Percentiles rank a stretch among this genome's conserved stretches.
phyloP scores from a whole-genome alignment of 2,113 vertebrate species.

The Thermophis baileyi region DNA sequence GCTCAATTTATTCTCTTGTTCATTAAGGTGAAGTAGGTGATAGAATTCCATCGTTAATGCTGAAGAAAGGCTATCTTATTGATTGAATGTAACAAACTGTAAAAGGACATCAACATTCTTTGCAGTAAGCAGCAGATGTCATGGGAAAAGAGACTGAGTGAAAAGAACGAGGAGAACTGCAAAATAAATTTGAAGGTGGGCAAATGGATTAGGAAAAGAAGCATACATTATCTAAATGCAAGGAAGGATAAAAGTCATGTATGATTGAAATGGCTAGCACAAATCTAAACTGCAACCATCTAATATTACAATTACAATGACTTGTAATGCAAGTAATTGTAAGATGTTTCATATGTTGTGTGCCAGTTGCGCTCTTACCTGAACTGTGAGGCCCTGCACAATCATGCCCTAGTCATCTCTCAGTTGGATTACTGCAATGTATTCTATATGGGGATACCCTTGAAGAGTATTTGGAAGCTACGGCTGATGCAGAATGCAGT shows the following conservation, averaged over 20 bases:
- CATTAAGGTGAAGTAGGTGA: background rate
- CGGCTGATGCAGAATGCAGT: too few relatives aligned
- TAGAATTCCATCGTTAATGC: background rate
- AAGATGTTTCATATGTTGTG: too few relatives aligned
- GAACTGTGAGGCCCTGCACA: background rate
- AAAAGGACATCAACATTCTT: background rate
- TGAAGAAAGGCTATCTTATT: background rate
- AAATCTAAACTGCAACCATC: background rate
- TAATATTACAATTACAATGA: background rate
- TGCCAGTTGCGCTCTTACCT: too few relatives aligned
- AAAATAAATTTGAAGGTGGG: background rate
- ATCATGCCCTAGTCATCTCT: background rate
- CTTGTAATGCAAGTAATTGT: background rate
- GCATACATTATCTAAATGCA: background rate
- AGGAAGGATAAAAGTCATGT: background rate
- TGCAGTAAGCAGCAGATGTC: background rate
- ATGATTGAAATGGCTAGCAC: background rate
- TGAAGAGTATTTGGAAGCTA: too few relatives aligned
- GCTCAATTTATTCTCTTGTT: background rate
- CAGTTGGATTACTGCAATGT: background rate
- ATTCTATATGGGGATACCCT: background rate
- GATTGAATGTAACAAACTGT: background rate
- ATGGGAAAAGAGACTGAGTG: background rate
- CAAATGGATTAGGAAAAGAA: background rate
- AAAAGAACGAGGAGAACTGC: background rate